phyloP scores from a whole-genome alignment of 1,140 invertebrate species.

The Conus ventricosus region DNA sequence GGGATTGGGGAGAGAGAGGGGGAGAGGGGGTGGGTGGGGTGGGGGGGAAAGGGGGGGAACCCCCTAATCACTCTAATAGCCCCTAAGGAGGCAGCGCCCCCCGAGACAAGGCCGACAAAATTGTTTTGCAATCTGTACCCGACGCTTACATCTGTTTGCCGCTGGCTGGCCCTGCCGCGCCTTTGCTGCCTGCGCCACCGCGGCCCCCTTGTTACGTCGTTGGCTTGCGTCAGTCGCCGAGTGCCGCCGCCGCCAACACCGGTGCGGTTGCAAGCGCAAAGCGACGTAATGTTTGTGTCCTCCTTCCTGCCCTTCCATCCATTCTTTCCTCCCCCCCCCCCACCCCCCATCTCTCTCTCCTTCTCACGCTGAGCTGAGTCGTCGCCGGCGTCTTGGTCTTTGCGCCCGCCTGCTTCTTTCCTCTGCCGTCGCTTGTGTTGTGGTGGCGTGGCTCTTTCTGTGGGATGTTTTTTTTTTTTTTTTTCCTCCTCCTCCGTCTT shows the following conservation, averaged over 20 bases:
- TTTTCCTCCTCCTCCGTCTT: no score
- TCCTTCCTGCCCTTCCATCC: no score
- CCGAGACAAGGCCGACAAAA: neutral
- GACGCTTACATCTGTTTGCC: conserved; percentile 2
- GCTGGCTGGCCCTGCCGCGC: neutral
- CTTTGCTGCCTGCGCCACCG: neutral
- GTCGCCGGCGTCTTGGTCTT: no score
- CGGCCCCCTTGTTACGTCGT: neutral
- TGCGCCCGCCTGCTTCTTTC: no score
- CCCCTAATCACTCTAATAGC: neutral
- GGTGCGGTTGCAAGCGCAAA: neutral
- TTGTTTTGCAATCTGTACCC: neutral
- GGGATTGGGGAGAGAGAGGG: neutral
- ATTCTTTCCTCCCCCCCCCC: no score
- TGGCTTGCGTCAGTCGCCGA: neutral
- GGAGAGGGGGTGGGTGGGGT: neutral
- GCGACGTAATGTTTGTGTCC: neutral
- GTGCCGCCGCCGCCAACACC: neutral
- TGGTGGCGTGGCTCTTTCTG: no score
- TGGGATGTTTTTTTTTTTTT: no score
- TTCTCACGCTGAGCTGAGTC: no score
- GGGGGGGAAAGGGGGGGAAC: neutral
- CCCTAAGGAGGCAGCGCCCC: conserved; percentile 1
- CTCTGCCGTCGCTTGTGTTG: no score
- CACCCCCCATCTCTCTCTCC: no score